These are phyloP conservation scores for Orchestes rusci DNA, from an alignment of 2,888 invertebrate genomes.

Conservation along the genomic window DNA sequence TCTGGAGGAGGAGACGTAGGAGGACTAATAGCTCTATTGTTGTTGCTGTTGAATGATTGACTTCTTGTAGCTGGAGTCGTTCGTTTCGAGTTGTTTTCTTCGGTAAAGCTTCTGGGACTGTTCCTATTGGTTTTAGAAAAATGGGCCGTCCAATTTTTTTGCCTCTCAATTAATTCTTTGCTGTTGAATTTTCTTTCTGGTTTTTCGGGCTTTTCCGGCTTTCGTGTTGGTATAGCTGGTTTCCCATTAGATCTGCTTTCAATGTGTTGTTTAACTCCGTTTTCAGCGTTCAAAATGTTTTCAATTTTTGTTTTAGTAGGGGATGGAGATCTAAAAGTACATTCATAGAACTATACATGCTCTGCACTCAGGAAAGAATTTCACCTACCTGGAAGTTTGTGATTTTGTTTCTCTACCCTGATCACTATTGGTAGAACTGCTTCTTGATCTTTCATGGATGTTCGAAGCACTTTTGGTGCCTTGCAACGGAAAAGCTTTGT, in stretches of 20 bases:
- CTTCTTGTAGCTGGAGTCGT: constrained; percentile 44
- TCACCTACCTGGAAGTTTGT: constrained; percentile 26
- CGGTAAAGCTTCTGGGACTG: constrained; percentile 42
- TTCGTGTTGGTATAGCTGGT: too few relatives aligned
- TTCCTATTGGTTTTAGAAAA: constrained; percentile 52
- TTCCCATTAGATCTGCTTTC: too few relatives aligned
- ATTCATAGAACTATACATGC: too few relatives aligned
- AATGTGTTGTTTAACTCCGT: constrained; percentile 72
- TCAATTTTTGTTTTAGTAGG: constrained; percentile 42
- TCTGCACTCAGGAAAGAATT: too few relatives aligned
- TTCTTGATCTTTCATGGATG: constrained; percentile 51
- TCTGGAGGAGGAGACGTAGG: constrained; percentile 44
- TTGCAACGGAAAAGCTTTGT: constrained; percentile 38
- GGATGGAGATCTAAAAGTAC: too few relatives aligned
- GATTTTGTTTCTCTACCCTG: constrained; percentile 35
- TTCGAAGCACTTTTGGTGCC: constrained; percentile 45
- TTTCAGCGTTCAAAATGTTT: constrained; percentile 78
- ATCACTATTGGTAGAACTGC: constrained; percentile 59
- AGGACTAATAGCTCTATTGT: constrained; percentile 39
- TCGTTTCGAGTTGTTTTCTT: constrained; percentile 21
- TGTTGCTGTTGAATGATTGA: constrained; percentile 41
- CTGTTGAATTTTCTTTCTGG: constrained; percentile 76
- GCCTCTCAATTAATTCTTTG: constrained; percentile 82
- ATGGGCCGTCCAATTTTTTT: constrained; percentile 88
- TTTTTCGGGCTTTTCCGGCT: constrained; percentile 68